Conservation (phyloP, 2,797 vertebrate genomes). For the Adelosebastes latens region DNA sequence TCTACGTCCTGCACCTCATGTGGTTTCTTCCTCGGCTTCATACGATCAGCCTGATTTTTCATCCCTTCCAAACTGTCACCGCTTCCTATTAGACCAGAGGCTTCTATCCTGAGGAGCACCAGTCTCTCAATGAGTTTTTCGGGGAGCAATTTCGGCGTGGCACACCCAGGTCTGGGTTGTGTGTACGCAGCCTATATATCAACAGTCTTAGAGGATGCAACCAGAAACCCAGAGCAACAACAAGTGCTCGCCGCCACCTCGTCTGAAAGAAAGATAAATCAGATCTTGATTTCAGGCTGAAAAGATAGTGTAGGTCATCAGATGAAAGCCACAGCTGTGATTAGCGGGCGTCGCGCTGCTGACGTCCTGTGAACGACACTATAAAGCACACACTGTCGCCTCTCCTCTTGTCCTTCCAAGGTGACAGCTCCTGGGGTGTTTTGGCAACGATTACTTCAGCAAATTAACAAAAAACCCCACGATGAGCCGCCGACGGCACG, state of each 20-base stretch:
- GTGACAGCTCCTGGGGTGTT: constrained; percentile 71
- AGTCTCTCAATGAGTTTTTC: constrained; percentile 64
- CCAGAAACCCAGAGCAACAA: neutral
- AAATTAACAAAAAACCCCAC: constrained; percentile 79
- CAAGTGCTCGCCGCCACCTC: neutral
- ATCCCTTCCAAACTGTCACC: constrained; percentile 57
- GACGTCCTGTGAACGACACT: constrained; percentile 57
- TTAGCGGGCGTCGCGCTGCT: constrained; percentile 33
- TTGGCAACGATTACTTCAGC: constrained; percentile 69
- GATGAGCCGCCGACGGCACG: constrained; percentile 40
- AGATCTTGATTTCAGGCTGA: constrained; percentile 16
- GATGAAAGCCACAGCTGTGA: constrained; percentile 44
- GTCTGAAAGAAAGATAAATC: constrained; percentile 11
- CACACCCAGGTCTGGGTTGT: constrained; percentile 32
- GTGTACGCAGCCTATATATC: constrained; percentile 47
- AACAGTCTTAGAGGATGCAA: constrained; percentile 12
- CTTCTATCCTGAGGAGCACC: constrained; percentile 56
- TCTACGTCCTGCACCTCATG: neutral
- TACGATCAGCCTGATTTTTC: constrained; percentile 58
- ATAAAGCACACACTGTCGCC: constrained; percentile 34
- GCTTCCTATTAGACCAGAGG: constrained; percentile 55
- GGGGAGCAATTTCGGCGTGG: constrained; percentile 60
- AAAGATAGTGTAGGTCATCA: constrained; percentile 10
- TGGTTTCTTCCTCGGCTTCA: constrained; percentile 26
- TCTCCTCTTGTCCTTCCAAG: constrained; percentile 73